Percentiles rank a stretch among this genome's conserved stretches.
These are phyloP conservation scores for Paramacrobiotus metropolitanus DNA, from an alignment of 1,140 invertebrate genomes.

Conservation along the genomic window DNA sequence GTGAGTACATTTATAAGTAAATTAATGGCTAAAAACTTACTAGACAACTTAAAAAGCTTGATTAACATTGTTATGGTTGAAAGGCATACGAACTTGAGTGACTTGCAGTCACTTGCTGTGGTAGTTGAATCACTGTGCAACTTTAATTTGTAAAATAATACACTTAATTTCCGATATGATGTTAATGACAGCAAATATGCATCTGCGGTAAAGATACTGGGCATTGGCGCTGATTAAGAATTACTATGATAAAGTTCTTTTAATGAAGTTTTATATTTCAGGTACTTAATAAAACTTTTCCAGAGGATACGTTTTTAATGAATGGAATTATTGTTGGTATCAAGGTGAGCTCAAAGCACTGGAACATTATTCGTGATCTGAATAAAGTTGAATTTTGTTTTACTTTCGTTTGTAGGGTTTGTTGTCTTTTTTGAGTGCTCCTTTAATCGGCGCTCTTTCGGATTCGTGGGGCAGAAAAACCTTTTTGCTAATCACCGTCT, in stretches of 20 bases:
- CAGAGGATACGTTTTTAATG: slow-evolving; percentile 95
- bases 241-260: background rate
- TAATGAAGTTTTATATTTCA: slow-evolving; percentile 21
- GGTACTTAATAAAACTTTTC: slow-evolving; percentile 87
- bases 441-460: slow-evolving; percentile 80
- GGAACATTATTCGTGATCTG: background rate
- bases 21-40: background rate
- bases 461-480: slow-evolving; percentile 96
- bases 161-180: too few species aligned
- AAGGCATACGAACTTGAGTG: slow-evolving; percentile 6
- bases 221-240: background rate
- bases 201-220: too few species aligned
- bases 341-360: slow-evolving; percentile 30
- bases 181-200: too few species aligned
- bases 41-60: too few species aligned
- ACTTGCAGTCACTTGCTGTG: too few species aligned
- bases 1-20: slow-evolving; percentile 32
- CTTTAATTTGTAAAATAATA: too few species aligned
- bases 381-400: background rate
- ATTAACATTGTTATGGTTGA: slow-evolving; percentile 5
- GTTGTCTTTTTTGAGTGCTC: slow-evolving; percentile 74
- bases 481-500: slow-evolving; percentile 90
- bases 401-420: background rate
- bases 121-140: too few species aligned
- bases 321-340: slow-evolving; percentile 98